Percentiles rank a stretch among this genome's conserved stretches.
Conservation (phyloP, 2,888 invertebrate genomes). For the Carcina quercana region DNA sequence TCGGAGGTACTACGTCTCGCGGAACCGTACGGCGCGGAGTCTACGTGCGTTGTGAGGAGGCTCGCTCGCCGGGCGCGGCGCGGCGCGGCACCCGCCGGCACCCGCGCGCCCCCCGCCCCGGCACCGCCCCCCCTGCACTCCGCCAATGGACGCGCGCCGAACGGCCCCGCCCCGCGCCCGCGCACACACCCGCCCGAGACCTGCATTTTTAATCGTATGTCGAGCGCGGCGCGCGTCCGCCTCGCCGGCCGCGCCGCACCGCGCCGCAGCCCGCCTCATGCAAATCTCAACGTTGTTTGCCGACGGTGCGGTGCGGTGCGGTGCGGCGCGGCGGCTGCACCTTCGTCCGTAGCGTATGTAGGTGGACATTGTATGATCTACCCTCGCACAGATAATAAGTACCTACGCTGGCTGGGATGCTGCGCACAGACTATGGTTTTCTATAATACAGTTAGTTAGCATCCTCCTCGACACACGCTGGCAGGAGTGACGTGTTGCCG, state of each 20-base stretch:
- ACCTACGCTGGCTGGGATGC: too few species aligned
- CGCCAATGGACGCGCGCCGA: conserved; percentile 32
- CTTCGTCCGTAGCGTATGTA: conserved; percentile 49
- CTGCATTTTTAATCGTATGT: conserved; percentile 71
- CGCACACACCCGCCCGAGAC: conserved; percentile 54
- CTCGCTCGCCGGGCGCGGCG: conserved; percentile 52
- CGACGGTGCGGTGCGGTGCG: too few species aligned
- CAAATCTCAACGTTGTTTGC: conserved; percentile 69
- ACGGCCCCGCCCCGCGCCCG: conserved; percentile 54
- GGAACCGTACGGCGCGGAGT: conserved; percentile 65
- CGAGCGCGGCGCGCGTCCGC: conserved; percentile 58
- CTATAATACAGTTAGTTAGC: too few species aligned
- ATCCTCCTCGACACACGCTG: too few species aligned
- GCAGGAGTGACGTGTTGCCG: too few species aligned
- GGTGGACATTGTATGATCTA: conserved; percentile 7
- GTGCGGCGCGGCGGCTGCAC: too few species aligned
- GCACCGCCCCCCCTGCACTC: conserved; percentile 34
- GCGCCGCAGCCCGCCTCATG: conserved; percentile 52
- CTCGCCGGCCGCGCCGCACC: conserved; percentile 47
- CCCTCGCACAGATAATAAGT: too few species aligned
- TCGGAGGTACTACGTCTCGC: conserved; percentile 46
- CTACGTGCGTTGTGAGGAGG: conserved; percentile 67
- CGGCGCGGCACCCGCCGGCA: conserved; percentile 35
- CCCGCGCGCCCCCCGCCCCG: conserved; percentile 35
- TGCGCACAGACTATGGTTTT: too few species aligned